Evolutionary conservation across 2,113 vertebrate species (phyloP).

Genomic region (Sphaerodactylus townsendi): DNA sequence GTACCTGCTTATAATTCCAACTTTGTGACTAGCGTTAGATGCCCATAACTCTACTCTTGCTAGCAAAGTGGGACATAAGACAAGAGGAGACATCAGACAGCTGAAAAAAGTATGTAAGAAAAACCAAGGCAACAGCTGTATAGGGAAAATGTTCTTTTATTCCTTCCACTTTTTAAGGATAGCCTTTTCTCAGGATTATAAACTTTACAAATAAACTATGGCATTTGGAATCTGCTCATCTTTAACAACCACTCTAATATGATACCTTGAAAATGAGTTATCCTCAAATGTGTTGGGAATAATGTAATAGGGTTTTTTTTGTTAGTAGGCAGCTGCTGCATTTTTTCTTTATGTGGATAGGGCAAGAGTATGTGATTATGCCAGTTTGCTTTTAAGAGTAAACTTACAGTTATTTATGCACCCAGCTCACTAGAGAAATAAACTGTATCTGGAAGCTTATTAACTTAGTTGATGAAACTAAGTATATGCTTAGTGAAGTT

Average conservation of each 20-base stretch:
- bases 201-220: neutral
- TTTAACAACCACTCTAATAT: neutral
- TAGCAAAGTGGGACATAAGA: neutral
- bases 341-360: neutral
- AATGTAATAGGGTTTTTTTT: conserved; percentile 7
- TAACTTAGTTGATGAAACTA: conserved; percentile 1
- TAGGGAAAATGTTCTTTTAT: neutral
- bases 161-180: neutral
- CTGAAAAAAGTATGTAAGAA: neutral
- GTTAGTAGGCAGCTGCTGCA: neutral
- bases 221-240: neutral
- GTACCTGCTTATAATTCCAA: no score
- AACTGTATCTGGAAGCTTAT: neutral
- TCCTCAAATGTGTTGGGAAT: neutral
- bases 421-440: conserved; percentile 6
- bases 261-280: neutral
- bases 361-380: neutral
- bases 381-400: neutral
- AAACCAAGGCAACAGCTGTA: neutral
- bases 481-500: neutral
- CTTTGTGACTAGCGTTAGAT: neutral
- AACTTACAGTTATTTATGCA: neutral
- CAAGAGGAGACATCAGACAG: neutral
- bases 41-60: neutral
- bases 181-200: neutral